Conservation (phyloP, 2,888 invertebrate genomes). For the Spodoptera picta region DNA sequence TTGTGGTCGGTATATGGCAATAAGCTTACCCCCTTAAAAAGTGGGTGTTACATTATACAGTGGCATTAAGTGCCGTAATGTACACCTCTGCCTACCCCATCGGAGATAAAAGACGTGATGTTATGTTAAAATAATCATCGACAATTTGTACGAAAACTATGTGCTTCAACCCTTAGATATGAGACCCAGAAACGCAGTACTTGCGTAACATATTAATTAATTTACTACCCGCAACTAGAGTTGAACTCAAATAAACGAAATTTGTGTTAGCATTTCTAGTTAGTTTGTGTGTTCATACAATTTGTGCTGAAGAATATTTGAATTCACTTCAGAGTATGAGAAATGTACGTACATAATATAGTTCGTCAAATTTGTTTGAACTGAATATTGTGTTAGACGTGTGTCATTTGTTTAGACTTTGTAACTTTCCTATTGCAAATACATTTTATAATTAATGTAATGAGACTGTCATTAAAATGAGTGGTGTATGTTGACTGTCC, state of each 20-base stretch:
- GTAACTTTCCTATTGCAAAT: too few species aligned
- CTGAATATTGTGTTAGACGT: constrained; percentile 1
- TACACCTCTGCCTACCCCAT: too few species aligned
- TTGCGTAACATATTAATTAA: constrained; percentile 65
- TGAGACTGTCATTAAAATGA: too few species aligned
- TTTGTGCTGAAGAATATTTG: constrained; percentile 54
- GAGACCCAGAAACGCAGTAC: constrained; percentile 56
- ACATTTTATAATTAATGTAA: too few species aligned
- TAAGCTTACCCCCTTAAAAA: too few species aligned
- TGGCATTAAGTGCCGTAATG: too few species aligned
- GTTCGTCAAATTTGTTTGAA: constrained; percentile 1
- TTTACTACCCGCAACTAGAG: constrained; percentile 60
- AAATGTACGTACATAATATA: constrained; percentile 1
- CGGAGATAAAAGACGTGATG: too few species aligned
- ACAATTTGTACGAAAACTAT: not conserved
- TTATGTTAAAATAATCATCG: too few species aligned
- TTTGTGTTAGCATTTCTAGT: constrained; percentile 35
- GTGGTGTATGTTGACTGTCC: too few species aligned
- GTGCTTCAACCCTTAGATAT: constrained; percentile 41
- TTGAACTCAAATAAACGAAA: constrained; percentile 57
- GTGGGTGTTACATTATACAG: too few species aligned
- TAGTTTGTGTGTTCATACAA: constrained; percentile 34
- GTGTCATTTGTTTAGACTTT: constrained; percentile 14
- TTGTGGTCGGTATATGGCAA: too few species aligned
- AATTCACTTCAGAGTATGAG: constrained; percentile 40